phyloP scores from a whole-genome alignment of 1,140 invertebrate genomes.

The Drosophila erecta region DNA sequence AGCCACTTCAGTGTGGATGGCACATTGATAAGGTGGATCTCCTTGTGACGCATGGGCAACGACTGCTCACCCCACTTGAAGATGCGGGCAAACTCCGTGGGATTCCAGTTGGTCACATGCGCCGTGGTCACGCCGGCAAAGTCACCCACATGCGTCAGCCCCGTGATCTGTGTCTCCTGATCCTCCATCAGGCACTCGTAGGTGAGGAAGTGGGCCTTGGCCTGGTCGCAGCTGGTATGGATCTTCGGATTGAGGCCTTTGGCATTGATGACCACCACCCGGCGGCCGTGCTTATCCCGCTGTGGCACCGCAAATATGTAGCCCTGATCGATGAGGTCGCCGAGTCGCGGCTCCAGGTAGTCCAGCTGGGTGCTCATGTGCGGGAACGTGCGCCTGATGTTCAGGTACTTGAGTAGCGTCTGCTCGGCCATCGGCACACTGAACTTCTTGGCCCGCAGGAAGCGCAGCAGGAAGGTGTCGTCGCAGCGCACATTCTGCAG shows the following conservation, averaged over 20 bases:
- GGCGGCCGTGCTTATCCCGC: constrained; percentile 88
- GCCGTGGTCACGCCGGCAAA: constrained; percentile 86
- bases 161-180: constrained; percentile 89
- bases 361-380: constrained; percentile 88
- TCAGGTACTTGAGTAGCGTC: constrained; percentile 91
- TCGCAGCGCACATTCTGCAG: constrained; percentile 89
- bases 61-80: constrained; percentile 92
- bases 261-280: constrained; percentile 89
- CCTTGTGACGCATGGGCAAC: constrained; percentile 91
- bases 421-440: constrained; percentile 92
- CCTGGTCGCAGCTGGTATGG: constrained; percentile 88
- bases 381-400: constrained; percentile 88
- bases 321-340: constrained; percentile 88
- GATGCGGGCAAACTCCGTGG: constrained; percentile 88
- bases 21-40: constrained; percentile 89
- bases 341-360: constrained; percentile 87
- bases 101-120: constrained; percentile 88
- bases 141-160: constrained; percentile 89
- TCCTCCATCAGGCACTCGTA: constrained; percentile 91
- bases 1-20: constrained; percentile 89
- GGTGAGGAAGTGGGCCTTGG: constrained; percentile 88
- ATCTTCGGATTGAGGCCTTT: constrained; percentile 89
- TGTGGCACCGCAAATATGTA: constrained; percentile 90
- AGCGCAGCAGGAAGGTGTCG: constrained; percentile 90
- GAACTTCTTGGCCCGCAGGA: constrained; percentile 92